These are phyloP conservation scores for Drosophila lowei DNA, from an alignment of 1,140 invertebrate genomes.

Conservation along the genomic window DNA sequence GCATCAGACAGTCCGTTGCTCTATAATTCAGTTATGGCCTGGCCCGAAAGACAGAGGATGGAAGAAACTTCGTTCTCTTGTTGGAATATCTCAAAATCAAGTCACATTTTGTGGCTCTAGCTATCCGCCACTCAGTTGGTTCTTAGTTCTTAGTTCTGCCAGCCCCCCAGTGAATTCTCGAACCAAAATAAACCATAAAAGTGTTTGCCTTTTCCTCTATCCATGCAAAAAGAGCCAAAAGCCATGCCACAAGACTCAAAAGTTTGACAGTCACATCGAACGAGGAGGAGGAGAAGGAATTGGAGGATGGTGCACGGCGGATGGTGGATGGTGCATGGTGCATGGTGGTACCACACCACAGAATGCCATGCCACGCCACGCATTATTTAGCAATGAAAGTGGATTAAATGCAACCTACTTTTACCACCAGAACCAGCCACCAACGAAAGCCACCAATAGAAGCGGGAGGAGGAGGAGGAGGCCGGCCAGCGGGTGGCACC, in stretches of 20 bases:
- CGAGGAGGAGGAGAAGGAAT: not conserved
- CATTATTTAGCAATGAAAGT: conserved; percentile 74
- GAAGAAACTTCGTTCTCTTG: not conserved
- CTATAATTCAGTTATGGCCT: conserved; percentile 42
- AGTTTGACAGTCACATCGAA: conserved; percentile 29
- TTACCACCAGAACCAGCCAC: conserved; percentile 22
- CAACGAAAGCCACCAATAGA: conserved; percentile 37
- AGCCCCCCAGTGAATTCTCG: not conserved
- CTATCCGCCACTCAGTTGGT: no score
- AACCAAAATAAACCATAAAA: conserved; percentile 69
- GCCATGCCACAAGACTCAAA: conserved; percentile 1
- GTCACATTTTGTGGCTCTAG: not conserved
- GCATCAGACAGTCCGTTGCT: conserved; percentile 21
- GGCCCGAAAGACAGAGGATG: conserved; percentile 9
- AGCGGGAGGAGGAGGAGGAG: not conserved
- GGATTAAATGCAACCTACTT: conserved; percentile 56
- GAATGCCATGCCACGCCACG: conserved; percentile 52
- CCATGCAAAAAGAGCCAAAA: conserved; percentile 3
- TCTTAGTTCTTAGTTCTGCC: not conserved
- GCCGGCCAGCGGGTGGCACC: conserved; percentile 13
- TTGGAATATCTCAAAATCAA: conserved; percentile 6
- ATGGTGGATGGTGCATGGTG: conserved; percentile 19
- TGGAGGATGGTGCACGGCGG: conserved; percentile 19
- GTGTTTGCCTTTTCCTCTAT: conserved; percentile 60
- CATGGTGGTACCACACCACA: no score